Evolutionary conservation across 2,888 invertebrate species (phyloP), one percentile per base, ranked within the genome.

Genomic region (Itoplectis maculator): DNA sequence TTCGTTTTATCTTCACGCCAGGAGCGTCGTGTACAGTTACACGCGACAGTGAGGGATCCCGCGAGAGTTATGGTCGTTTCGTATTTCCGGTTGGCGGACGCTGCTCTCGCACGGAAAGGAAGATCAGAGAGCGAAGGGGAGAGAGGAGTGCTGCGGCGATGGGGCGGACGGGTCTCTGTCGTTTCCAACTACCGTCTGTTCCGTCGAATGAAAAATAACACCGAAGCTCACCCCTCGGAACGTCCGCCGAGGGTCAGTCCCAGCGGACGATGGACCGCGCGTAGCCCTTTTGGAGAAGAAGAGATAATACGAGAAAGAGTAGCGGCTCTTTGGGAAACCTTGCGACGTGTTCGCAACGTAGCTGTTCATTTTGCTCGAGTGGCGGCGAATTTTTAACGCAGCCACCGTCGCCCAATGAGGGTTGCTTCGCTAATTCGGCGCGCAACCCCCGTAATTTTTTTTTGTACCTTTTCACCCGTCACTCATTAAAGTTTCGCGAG

Each of bases 291-390:
- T 35, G 29, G 59, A 47, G 49, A 29, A 49, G 40, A 37, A 66
- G 59, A 18, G 15, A 63, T 51, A 42, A 49, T 51, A 51, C 29
- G 75, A 66, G 35, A 75, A 59, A 47, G 35, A 42, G 56, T 35
- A 18, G 29, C 11, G 51, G 54, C n/a, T 13, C 6, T 20, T 23
- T 0, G 18, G 35, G 13, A 40, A 20, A 20, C 20, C 20, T 35
- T 20, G 56, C 18, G 15, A 42, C 70, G 59, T 69, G 45, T 47
- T 29, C 29, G 5, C 29, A n/a, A n/a, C n/a, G 47, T 47, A 20
- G 66, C 35, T 68, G 81, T 68, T 73, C 77, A 77, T 81, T 81
- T 72, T 40, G 42, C 49, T 54, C 66, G 73, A 35, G 51, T 37
- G 45, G 40, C 42, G 20, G 20, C 56, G 42, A 66, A 66, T 73